These are phyloP conservation scores for Danionella cerebrum DNA, from an alignment of 2,113 vertebrate genomes.

Conservation along the genomic window DNA sequence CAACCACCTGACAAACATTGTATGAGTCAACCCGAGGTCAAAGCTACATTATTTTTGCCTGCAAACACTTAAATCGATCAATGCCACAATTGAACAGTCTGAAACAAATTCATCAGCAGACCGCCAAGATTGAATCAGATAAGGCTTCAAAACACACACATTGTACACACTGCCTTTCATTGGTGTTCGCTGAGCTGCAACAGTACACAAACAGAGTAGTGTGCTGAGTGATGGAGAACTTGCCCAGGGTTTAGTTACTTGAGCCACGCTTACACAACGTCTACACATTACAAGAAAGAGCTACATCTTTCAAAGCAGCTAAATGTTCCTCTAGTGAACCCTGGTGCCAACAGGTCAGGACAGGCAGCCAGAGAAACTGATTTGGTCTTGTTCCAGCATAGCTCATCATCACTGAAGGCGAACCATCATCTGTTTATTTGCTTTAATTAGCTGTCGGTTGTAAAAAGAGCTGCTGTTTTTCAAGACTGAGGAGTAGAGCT, in stretches of 20 bases:
- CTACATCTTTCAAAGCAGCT: background rate
- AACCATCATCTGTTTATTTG: background rate
- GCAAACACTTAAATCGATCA: slow-evolving; percentile 9
- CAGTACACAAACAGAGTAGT: slow-evolving; percentile 11
- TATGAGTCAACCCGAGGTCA: background rate
- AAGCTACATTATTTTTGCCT: background rate
- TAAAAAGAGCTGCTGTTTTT: background rate
- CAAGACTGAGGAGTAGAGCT: background rate
- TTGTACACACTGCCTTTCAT: background rate
- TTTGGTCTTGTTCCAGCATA: slow-evolving; percentile 10
- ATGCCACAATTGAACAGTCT: background rate
- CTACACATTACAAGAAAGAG: slow-evolving; percentile 18
- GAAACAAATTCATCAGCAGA: background rate
- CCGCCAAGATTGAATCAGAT: slow-evolving; percentile 10
- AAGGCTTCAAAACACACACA: background rate
- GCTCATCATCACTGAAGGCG: background rate
- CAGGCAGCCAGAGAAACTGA: slow-evolving; percentile 7
- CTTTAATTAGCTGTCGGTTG: background rate
- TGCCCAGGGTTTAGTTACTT: slow-evolving; percentile 6
- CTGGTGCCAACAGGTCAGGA: slow-evolving; percentile 1
- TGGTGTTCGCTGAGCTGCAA: slow-evolving; percentile 1
- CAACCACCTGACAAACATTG: background rate
- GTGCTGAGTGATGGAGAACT: background rate
- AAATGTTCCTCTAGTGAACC: background rate
- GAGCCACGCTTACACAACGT: slow-evolving; percentile 7